Evolutionary conservation across 2,797 vertebrate genomes (phyloP).

Genomic region (Alauda arvensis): DNA sequence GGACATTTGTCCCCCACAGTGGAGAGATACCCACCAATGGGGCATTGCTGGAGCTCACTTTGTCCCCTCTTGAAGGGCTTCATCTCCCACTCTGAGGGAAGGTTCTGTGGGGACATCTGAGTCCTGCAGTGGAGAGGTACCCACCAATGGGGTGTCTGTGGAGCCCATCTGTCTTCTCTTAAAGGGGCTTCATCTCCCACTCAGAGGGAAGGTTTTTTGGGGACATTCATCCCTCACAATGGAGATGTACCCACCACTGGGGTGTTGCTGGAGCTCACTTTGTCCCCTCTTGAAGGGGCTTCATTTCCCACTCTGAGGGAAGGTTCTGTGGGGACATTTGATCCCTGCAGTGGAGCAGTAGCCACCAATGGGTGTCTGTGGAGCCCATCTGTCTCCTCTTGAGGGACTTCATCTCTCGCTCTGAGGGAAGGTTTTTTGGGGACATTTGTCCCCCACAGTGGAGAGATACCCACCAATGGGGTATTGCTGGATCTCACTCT

Average conservation of each 20-base stretch:
- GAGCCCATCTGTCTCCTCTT: neutral
- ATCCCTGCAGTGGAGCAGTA: fast-evolving
- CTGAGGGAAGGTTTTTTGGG: neutral
- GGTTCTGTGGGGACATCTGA: fast-evolving
- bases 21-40: fast-evolving
- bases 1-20: neutral
- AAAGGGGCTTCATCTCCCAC: no score
- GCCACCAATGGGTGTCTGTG: no score
- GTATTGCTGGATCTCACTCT: neutral
- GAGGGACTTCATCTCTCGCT: fast-evolving
- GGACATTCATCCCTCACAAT: no score
- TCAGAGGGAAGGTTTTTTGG: no score
- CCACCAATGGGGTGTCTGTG: no score
- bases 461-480: fast-evolving
- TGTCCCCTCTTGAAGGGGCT: neutral
- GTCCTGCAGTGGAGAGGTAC: no score
- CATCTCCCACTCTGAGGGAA: neutral
- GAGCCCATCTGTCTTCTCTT: no score
- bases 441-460: neutral
- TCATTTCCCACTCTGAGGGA: neutral
- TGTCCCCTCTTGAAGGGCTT: neutral
- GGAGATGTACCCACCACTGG: no score
- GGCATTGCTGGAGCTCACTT: neutral
- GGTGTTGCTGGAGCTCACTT: no score
- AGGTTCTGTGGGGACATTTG: neutral